Percentiles rank a stretch among this genome's conserved stretches.
phyloP scores from a whole-genome alignment of 2,888 invertebrate genomes.

The Ptychoptera albimana region DNA sequence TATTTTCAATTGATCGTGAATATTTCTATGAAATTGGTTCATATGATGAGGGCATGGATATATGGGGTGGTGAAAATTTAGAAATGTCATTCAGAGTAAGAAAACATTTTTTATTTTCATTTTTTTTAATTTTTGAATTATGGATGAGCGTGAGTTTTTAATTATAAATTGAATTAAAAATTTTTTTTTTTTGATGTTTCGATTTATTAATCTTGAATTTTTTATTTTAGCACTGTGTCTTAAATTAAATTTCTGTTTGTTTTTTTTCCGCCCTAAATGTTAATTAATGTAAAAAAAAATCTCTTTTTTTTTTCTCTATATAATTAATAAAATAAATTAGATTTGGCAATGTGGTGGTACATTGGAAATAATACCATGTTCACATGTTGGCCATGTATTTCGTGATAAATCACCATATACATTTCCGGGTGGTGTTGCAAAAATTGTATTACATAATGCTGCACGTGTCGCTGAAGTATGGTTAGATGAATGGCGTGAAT shows the following conservation, averaged over 20 bases:
- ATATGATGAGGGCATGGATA: slow-evolving; percentile 99
- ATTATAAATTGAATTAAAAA: no score
- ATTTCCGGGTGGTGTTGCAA: slow-evolving; percentile 96
- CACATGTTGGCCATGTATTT: slow-evolving; percentile 95
- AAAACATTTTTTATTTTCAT: slow-evolving; percentile 5
- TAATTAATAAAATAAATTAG: slow-evolving; percentile 29
- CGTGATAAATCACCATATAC: slow-evolving; percentile 96
- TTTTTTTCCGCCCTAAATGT: no score
- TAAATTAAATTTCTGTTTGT: no score
- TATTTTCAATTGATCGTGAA: slow-evolving; percentile 86
- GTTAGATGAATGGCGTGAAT: slow-evolving; percentile 99
- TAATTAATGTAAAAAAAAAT: no score
- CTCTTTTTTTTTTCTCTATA: no score
- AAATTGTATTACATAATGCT: slow-evolving; percentile 95
- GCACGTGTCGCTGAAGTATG: slow-evolving; percentile 98
- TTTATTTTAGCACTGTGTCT: no score
- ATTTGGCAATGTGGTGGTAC: slow-evolving; percentile 96
- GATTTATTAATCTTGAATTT: no score
- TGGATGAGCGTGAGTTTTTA: no score
- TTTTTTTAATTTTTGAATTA: no score
- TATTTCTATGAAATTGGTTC: slow-evolving; percentile 97
- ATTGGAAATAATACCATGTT: slow-evolving; percentile 90
- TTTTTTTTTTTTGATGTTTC: no score
- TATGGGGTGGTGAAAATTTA: slow-evolving; percentile 67
- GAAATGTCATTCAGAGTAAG: slow-evolving; percentile 36